These are phyloP conservation scores for Spongilla lacustris DNA, from an alignment of 37 sponge, comb jelly and placozoan species.

Conservation along the genomic window DNA sequence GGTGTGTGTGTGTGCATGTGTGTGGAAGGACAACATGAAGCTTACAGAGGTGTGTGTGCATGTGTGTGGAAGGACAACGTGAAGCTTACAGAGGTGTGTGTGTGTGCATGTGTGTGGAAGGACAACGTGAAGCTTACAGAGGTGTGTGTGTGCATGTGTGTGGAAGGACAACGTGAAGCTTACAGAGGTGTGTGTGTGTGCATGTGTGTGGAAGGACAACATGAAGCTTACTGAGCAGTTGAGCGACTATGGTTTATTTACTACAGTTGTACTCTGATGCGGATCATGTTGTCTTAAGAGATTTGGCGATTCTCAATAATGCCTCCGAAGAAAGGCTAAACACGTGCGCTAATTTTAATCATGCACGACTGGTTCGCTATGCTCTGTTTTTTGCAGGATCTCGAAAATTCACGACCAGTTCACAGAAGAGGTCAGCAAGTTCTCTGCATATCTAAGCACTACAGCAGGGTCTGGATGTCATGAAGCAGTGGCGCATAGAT, in stretches of 20 bases:
- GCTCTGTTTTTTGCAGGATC: slow-evolving; percentile 2
- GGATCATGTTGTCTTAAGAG: slow-evolving; percentile 46
- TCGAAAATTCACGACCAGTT: slow-evolving; percentile 30
- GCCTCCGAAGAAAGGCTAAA: slow-evolving; percentile 39
- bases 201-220: background rate
- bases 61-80: background rate
- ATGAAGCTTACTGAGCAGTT: too few relatives aligned
- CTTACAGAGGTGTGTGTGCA: background rate
- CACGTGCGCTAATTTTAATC: slow-evolving; percentile 8
- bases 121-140: background rate
- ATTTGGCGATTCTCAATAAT: slow-evolving; percentile 34
- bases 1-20: background rate
- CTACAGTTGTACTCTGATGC: slow-evolving; percentile 14
- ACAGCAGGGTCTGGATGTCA: background rate
- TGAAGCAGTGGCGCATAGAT: background rate
- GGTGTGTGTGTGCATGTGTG: background rate
- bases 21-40: too few relatives aligned
- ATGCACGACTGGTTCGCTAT: background rate
- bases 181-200: background rate
- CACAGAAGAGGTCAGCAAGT: slow-evolving; percentile 27
- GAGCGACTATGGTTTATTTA: too few relatives aligned
- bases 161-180: background rate
- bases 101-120: background rate
- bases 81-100: too few relatives aligned
- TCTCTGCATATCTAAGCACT: background rate